A percentile compares a stretch with the other conserved stretches of the same genome.
Evolutionary conservation across 2,113 vertebrate genomes (phyloP).

Genomic region (Holacanthus passer): DNA sequence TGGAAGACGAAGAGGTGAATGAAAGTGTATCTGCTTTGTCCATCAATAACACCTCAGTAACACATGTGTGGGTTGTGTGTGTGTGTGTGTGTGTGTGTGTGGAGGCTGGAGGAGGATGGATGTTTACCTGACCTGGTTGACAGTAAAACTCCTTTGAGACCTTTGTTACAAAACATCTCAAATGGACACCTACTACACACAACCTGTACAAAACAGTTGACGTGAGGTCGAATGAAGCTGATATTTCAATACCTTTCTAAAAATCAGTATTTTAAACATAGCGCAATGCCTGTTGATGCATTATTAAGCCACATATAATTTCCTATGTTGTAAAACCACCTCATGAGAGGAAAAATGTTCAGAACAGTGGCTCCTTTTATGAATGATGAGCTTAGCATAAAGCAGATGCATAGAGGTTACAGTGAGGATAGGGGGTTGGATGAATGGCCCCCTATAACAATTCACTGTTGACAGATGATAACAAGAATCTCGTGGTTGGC

Average conservation of each 20-base stretch:
- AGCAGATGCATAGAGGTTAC: not conserved
- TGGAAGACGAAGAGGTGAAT: conserved; percentile 9
- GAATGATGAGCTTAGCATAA: not conserved
- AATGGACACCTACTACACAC: not conserved
- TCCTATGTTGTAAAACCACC: conserved; percentile 10
- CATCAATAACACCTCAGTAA: conserved; percentile 12
- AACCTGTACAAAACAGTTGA: not conserved
- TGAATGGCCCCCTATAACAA: conserved; percentile 2
- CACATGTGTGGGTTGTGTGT: conserved; percentile 8
- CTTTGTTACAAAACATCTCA: conserved; percentile 22
- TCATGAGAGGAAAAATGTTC: not conserved
- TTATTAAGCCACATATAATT: not conserved
- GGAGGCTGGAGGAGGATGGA: not conserved
- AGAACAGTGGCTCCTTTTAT: not conserved
- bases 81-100: conserved; percentile 15
- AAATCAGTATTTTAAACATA: too few relatives aligned
- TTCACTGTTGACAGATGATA: conserved; percentile 44
- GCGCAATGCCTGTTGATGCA: too few relatives aligned
- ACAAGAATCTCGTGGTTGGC: conserved; percentile 39
- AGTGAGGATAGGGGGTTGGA: not conserved
- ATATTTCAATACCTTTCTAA: too few relatives aligned
- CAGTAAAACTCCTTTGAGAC: conserved; percentile 16
- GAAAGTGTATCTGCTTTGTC: conserved; percentile 19
- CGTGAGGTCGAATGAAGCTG: not conserved
- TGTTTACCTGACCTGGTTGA: conserved; percentile 33